Conservation (phyloP, 2,888 invertebrate genomes). For the Diarsia rubi region DNA sequence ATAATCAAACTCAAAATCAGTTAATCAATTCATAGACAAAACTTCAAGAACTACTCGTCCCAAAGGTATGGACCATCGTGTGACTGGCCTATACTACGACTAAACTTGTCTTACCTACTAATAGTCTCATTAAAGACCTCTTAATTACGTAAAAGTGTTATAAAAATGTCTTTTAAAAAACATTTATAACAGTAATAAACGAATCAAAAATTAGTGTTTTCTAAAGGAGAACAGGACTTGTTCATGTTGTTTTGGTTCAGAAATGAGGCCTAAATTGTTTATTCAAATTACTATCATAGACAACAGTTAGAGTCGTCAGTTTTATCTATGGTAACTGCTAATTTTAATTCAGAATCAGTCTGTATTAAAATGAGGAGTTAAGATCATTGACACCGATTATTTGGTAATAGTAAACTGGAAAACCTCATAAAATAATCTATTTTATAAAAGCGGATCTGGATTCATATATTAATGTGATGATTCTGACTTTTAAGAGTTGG, state of each 20-base stretch:
- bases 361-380: background rate
- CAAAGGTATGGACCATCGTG: background rate
- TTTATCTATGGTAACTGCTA: background rate
- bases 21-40: background rate
- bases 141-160: background rate
- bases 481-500: too few relatives aligned
- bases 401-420: background rate
- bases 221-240: background rate
- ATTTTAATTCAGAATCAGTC: too few relatives aligned
- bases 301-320: constrained; percentile 10
- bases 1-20: too few relatives aligned
- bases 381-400: constrained; percentile 8
- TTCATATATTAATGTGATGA: too few relatives aligned
- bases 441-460: background rate
- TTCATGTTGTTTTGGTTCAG: background rate
- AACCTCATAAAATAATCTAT: background rate
- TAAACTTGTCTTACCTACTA: background rate
- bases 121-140: background rate
- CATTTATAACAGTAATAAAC: background rate
- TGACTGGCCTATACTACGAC: background rate
- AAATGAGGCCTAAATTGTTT: background rate
- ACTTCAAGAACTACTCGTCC: background rate
- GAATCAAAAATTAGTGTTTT: background rate
- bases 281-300: constrained; percentile 10
- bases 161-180: background rate